Conservation (phyloP, 2,888 invertebrate genomes). For the Drosophila antonietae region DNA sequence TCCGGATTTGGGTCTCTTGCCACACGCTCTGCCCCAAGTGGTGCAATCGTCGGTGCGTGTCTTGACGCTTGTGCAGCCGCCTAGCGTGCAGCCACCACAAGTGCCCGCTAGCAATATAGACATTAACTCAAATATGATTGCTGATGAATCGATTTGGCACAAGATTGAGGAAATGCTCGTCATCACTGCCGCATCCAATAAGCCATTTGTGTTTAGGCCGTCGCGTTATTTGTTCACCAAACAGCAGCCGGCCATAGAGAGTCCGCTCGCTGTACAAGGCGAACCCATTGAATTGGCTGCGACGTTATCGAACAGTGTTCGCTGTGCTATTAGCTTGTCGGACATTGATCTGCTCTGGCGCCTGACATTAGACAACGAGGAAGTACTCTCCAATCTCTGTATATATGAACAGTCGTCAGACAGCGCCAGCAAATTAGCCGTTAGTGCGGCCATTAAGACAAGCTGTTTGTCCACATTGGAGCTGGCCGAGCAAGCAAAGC, state of each 20-base stretch:
- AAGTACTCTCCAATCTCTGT: conserved; percentile 84
- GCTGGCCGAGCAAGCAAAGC: conserved; percentile 85
- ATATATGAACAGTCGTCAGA: conserved; percentile 80
- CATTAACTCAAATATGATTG: conserved; percentile 82
- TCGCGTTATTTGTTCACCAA: conserved; percentile 90
- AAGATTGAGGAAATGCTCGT: conserved; percentile 92
- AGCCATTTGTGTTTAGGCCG: conserved; percentile 91
- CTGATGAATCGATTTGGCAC: conserved; percentile 87
- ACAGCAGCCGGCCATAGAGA: conserved; percentile 87
- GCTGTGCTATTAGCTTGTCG: conserved; percentile 86
- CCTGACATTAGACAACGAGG: conserved; percentile 83
- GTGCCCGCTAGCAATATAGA: conserved; percentile 83
- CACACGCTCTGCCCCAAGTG: conserved; percentile 91
- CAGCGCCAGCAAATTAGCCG: conserved; percentile 73
- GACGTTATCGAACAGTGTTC: conserved; percentile 85
- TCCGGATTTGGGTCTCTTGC: conserved; percentile 85
- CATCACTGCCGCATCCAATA: conserved; percentile 89
- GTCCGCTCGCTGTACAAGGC: conserved; percentile 90
- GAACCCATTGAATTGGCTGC: conserved; percentile 92
- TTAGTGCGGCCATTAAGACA: conserved; percentile 81
- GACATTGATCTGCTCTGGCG: conserved; percentile 84
- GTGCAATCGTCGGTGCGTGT: conserved; percentile 89
- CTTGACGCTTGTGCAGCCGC: conserved; percentile 84
- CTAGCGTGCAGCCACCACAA: conserved; percentile 73
- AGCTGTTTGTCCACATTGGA: conserved; percentile 75